Percentiles rank a stretch among this genome's conserved stretches.
Evolutionary conservation across 2,797 vertebrate genomes (phyloP).

Genomic region (Gallinago stenura): DNA sequence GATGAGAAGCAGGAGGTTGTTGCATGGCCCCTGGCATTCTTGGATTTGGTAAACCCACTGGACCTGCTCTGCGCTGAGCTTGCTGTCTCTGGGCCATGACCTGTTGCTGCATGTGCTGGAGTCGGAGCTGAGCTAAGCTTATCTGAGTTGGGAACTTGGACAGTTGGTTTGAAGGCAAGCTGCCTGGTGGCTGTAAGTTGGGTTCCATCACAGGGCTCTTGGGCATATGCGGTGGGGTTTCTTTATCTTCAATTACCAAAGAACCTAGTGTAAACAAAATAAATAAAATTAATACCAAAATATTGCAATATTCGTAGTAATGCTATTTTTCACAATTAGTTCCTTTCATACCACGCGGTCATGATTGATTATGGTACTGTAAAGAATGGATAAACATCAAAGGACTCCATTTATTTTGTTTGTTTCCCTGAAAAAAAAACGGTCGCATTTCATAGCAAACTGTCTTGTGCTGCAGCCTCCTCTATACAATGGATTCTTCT

Average conservation of each 20-base stretch:
- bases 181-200: slow-evolving; percentile 77
- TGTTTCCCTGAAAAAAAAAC: not conserved
- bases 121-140: slow-evolving; percentile 84
- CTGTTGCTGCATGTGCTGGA: slow-evolving; percentile 87
- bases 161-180: slow-evolving; percentile 80
- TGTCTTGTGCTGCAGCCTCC: not conserved
- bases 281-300: not conserved
- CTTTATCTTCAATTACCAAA: slow-evolving; percentile 84
- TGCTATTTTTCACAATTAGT: not conserved
- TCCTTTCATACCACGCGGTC: not conserved
- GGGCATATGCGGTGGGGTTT: slow-evolving; percentile 77
- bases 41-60: slow-evolving; percentile 75
- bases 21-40: slow-evolving; percentile 79
- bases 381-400: not conserved
- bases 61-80: slow-evolving; percentile 80
- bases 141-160: slow-evolving; percentile 86
- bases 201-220: slow-evolving; percentile 77
- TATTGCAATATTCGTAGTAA: not conserved
- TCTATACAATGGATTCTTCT: not conserved
- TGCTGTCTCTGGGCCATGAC: slow-evolving; percentile 85
- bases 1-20: slow-evolving; percentile 75
- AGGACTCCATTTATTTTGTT: not conserved
- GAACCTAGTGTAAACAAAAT: slow-evolving; percentile 78
- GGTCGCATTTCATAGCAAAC: not conserved
- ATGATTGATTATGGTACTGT: not conserved